Evolutionary conservation across 2,797 vertebrate genomes (phyloP).

Genomic region (Podargus strigoides): DNA sequence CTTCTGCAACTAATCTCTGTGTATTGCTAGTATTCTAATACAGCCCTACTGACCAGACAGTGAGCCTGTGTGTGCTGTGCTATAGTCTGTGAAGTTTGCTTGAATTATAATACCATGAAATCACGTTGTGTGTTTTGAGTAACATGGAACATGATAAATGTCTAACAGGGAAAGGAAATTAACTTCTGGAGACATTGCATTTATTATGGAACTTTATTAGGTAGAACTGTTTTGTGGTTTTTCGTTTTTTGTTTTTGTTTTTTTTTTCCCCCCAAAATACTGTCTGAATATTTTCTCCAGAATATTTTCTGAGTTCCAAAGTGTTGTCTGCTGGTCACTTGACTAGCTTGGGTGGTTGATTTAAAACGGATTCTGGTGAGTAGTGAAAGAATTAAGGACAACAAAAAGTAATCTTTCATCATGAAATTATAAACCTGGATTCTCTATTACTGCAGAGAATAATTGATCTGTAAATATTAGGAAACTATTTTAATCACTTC

Average conservation of each 20-base stretch:
- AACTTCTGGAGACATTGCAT: background rate
- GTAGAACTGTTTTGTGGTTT: background rate
- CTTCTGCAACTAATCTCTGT: background rate
- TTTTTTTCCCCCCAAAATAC: background rate
- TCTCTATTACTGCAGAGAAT: background rate
- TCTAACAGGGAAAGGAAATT: background rate
- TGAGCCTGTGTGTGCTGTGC: background rate
- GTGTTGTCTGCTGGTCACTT: background rate
- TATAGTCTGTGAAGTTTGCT: background rate
- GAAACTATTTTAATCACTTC: background rate
- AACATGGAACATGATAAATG: background rate
- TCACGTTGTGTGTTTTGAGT: background rate
- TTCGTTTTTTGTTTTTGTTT: too few species aligned
- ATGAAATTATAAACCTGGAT: background rate
- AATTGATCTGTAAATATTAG: background rate
- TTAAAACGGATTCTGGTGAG: background rate
- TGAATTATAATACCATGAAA: background rate
- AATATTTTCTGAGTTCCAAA: background rate
- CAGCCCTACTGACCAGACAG: background rate
- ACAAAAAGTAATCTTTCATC: background rate
- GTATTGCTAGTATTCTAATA: background rate
- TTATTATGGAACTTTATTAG: background rate
- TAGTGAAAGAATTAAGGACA: background rate
- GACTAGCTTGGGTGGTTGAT: background rate
- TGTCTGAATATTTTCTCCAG: too few species aligned